A percentile compares a stretch with the other conserved stretches of the same genome.
phyloP scores from a whole-genome alignment of 2,113 vertebrate genomes.

The Dermatemys mawii region DNA sequence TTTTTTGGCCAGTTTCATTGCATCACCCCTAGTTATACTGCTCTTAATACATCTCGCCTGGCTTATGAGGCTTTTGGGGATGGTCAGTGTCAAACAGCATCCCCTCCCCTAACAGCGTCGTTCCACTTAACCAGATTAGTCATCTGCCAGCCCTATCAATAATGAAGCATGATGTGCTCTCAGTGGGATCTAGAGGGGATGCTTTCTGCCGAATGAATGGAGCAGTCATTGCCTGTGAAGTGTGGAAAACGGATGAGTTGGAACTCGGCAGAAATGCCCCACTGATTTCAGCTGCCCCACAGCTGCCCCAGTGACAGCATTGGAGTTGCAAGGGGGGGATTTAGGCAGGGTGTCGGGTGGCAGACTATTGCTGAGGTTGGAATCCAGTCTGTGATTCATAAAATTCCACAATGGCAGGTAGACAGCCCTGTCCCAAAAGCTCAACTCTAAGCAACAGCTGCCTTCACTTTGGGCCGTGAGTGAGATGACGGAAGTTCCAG shows the following conservation, averaged over 20 bases:
- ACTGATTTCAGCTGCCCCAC: not conserved
- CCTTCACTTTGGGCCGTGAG: conserved; percentile 2
- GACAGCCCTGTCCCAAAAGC: not conserved
- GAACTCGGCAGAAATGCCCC: not conserved
- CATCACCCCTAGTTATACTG: not conserved
- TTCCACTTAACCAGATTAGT: not conserved
- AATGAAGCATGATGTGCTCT: fast-evolving
- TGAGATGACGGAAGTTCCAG: conserved; percentile 22
- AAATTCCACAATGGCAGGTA: not conserved
- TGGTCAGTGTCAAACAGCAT: not conserved
- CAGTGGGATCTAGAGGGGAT: not conserved
- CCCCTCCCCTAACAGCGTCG: not conserved
- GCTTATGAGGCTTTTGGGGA: not conserved
- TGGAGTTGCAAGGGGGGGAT: fast-evolving
- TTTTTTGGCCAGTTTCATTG: not conserved
- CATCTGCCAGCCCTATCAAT: not conserved
- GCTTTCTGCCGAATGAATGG: fast-evolving
- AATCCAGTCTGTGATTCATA: not conserved
- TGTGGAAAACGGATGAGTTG: fast-evolving
- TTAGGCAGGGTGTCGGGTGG: not conserved
- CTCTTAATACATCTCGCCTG: not conserved
- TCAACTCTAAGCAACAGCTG: not conserved
- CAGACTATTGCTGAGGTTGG: not conserved
- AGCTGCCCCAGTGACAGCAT: fast-evolving
- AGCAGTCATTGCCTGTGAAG: fast-evolving